phyloP scores from a whole-genome alignment of 1,140 invertebrate species.

The Aphaenogaster floridana region DNA sequence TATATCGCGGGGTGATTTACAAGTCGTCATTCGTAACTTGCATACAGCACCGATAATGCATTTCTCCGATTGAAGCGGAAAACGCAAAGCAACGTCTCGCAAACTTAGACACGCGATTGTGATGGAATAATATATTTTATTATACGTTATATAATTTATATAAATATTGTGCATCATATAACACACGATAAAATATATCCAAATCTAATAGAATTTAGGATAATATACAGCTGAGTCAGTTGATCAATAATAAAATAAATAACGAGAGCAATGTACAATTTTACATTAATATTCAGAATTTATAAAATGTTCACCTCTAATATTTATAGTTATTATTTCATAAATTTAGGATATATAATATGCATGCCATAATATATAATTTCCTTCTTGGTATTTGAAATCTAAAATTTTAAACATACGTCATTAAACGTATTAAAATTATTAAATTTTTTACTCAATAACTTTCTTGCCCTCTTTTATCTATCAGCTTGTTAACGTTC shows the following conservation, averaged over 20 bases:
- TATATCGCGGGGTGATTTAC: slow-evolving; percentile 14
- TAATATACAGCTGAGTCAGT: background rate
- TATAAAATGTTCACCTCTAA: slow-evolving; percentile 18
- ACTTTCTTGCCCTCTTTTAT: background rate
- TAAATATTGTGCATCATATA: background rate
- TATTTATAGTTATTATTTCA: background rate
- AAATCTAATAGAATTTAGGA: slow-evolving; percentile 21
- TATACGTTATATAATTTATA: slow-evolving; percentile 9
- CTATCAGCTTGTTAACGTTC: background rate
- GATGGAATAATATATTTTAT: background rate
- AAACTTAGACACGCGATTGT: background rate
- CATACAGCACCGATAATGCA: background rate
- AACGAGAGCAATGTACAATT: background rate
- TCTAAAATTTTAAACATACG: background rate
- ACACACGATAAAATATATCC: slow-evolving; percentile 1
- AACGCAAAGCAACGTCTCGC: background rate
- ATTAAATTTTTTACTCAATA: background rate
- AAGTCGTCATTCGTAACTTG: slow-evolving; percentile 16
- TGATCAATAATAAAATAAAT: background rate
- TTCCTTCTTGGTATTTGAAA: background rate
- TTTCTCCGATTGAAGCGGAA: slow-evolving; percentile 46
- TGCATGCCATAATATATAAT: background rate
- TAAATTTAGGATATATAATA: slow-evolving; percentile 8
- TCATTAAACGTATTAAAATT: background rate
- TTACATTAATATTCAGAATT: background rate